These are phyloP conservation scores for Holothuria glaberrima DNA, from an alignment of 35 echinoderm and acorn worm species.

Conservation along the genomic window DNA sequence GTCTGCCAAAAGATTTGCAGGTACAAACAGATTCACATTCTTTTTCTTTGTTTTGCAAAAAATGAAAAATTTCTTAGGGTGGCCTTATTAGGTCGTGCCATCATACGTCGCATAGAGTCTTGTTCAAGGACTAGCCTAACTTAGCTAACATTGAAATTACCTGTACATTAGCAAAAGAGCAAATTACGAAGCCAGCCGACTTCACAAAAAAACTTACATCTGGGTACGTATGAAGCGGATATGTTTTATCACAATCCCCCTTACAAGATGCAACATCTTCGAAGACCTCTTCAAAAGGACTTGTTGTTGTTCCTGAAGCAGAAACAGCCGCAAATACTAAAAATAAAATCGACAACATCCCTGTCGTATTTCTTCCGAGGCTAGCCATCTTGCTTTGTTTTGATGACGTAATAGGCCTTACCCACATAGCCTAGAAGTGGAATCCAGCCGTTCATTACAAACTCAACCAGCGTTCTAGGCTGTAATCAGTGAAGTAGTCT, in stretches of 20 bases:
- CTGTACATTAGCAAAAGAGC: no score
- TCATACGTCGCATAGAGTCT: no score
- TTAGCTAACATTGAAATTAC: no score
- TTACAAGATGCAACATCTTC: slow-evolving; percentile 46
- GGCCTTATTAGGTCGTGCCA: no score
- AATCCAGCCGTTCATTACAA: slow-evolving; percentile 11
- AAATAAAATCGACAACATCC: background rate
- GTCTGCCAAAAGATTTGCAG: no score
- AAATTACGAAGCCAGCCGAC: background rate
- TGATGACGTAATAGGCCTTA: slow-evolving; percentile 17
- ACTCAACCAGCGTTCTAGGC: no score
- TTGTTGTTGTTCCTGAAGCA: background rate
- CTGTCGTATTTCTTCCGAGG: background rate
- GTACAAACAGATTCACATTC: no score
- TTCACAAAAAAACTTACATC: slow-evolving; percentile 7
- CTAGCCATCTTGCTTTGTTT: slow-evolving; percentile 17
- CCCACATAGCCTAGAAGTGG: background rate
- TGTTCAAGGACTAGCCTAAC: no score
- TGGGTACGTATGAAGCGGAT: slow-evolving; percentile 34
- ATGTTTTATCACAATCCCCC: background rate
- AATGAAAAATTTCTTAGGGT: no score
- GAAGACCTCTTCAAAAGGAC: slow-evolving; percentile 14
- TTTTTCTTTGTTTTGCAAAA: no score
- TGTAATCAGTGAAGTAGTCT: no score
- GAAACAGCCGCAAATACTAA: background rate